Conservation (phyloP, 2,888 invertebrate species). For the Pammene fasciana region DNA sequence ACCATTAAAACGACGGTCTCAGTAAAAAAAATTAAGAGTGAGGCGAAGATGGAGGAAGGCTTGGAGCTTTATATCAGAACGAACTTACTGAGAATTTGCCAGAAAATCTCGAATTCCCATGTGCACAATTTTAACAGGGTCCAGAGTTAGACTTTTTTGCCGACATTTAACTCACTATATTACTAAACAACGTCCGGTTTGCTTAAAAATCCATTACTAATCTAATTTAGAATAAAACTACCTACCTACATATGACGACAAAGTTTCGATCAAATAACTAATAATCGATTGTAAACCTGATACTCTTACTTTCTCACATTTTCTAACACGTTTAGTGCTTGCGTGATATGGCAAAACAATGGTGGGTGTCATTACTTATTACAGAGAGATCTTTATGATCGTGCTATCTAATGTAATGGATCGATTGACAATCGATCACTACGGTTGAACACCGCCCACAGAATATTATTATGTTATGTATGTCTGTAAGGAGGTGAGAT, state of each 20-base stretch:
- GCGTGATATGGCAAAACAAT: slow-evolving; percentile 32
- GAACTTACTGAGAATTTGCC: no score
- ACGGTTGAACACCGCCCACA: slow-evolving; percentile 22
- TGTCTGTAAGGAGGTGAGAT: slow-evolving; percentile 1
- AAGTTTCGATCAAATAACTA: slow-evolving; percentile 14
- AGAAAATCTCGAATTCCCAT: no score
- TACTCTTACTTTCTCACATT: slow-evolving; percentile 33
- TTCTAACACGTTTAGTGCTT: slow-evolving; percentile 27
- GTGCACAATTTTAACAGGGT: no score
- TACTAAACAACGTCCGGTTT: no score
- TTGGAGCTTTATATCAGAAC: no score
- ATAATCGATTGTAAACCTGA: slow-evolving; percentile 18
- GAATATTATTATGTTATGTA: slow-evolving; percentile 10
- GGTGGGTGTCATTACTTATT: slow-evolving; percentile 27
- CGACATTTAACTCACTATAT: no score
- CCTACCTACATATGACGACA: not conserved
- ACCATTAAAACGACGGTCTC: no score
- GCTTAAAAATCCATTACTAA: no score
- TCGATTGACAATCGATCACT: slow-evolving; percentile 30
- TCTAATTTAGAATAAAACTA: not conserved
- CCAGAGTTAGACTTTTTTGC: no score
- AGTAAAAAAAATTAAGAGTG: no score
- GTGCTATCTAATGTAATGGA: slow-evolving; percentile 28
- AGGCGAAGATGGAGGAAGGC: no score
- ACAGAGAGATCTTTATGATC: slow-evolving; percentile 27